phyloP scores from a whole-genome alignment of 2,797 vertebrate genomes.

The Crenuchus spilurus region DNA sequence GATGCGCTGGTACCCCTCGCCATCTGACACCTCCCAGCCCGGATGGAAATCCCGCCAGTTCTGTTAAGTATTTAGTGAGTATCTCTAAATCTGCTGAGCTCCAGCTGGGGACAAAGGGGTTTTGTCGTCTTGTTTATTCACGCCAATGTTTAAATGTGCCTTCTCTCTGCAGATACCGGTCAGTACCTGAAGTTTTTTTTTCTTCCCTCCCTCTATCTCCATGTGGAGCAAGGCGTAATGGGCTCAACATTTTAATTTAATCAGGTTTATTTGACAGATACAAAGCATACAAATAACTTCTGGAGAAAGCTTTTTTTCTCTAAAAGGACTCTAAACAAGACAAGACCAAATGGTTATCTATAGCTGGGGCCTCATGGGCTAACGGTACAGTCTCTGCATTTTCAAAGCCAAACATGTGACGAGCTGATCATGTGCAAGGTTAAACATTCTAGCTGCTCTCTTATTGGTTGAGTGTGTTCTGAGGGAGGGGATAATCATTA shows the following conservation, averaged over 20 bases:
- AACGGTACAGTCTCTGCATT: constrained; percentile 58
- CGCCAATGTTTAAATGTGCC: background rate
- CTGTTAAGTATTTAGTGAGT: constrained; percentile 83
- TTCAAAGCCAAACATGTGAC: constrained; percentile 44
- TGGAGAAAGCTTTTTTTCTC: no score
- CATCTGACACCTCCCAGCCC: constrained; percentile 92
- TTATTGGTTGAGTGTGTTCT: background rate
- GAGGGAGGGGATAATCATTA: constrained; percentile 42
- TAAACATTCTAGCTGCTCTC: constrained; percentile 53
- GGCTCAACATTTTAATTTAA: constrained; percentile 55
- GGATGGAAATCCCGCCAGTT: constrained; percentile 99
- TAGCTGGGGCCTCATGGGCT: constrained; percentile 41
- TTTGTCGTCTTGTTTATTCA: background rate
- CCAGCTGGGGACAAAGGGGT: background rate
- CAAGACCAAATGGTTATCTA: constrained; percentile 30
- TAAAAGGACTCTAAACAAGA: constrained; percentile 45
- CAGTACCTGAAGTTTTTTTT: constrained; percentile 18
- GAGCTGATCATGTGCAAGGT: constrained; percentile 42
- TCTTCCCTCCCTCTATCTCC: constrained; percentile 15
- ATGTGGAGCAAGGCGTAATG: constrained; percentile 46
- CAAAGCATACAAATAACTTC: no score
- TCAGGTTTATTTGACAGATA: constrained; percentile 62
- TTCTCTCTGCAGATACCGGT: constrained; percentile 40
- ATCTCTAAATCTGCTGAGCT: constrained; percentile 20
- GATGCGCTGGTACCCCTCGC: constrained; percentile 98